Base-by-base conservation (phyloP, 2,888 invertebrate genomes). In the Archips crataeganus region DNA sequence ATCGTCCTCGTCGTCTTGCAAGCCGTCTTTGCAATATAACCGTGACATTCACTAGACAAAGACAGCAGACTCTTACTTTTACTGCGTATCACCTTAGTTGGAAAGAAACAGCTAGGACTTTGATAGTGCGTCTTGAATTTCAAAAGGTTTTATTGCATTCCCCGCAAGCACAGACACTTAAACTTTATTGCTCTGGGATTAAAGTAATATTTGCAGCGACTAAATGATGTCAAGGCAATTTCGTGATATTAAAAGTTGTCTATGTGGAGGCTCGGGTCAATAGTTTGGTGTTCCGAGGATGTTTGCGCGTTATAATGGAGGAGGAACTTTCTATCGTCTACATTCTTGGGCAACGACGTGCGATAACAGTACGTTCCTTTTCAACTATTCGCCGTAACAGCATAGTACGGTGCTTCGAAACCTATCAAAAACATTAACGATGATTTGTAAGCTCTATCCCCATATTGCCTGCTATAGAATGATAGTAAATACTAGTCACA, bases 141-240 rank as follows among this genome's bases (percentile, higher is more conserved):
- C 88, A 85, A 88, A 89, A 90, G 92, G 91, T 93, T 94, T 94
- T 94, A 94, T 94, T 94, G 92, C 93, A 92, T 93, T 94, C 92
- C 85, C 89, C 87, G 90, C 91, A 91, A 93, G 93, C 93, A 90
- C 92, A 92, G 92, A 90, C 91, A 90, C 92, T 93, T 94, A 93
- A 94, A 93, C 94, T 94, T 94, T 94, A 94, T 93, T 90, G 91
- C 93, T 89, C 85, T 91, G 85, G 91, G 92, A 94, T 94, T 94
- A 93, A 94, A 94, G 94, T 94, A 92, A 94, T 94, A 94, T 94
- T 94, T 93, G 93, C 93, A 89, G 91, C 90, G 85, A 86, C 93
- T 92, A 92, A 94, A 93, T 93, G 91, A 92, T 92, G 92, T 90
- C 84, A 90, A 85, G 91, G 90, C 90, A 93, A 93, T 94, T 92